phyloP scores from a whole-genome alignment of 1,140 invertebrate species.

The Druon quercuslanigerum region DNA sequence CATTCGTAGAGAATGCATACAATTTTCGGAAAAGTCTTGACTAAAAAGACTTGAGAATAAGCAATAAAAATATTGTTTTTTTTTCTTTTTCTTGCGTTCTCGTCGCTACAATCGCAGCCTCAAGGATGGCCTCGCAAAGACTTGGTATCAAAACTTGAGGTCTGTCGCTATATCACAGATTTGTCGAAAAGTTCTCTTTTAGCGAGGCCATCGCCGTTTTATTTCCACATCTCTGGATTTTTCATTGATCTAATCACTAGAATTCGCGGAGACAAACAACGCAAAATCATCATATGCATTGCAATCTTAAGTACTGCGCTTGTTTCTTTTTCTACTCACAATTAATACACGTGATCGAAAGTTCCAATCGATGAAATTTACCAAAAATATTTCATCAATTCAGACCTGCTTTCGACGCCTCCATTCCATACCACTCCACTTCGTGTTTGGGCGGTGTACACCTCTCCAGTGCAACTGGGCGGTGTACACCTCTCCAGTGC shows the following conservation, averaged over 20 bases:
- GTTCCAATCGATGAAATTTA: conserved; percentile 19
- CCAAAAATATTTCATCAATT: conserved; percentile 16
- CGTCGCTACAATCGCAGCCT: conserved; percentile 44
- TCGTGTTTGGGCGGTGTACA: too few relatives aligned
- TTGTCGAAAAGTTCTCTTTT: conserved; percentile 60
- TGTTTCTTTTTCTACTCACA: conserved; percentile 30
- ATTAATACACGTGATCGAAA: conserved; percentile 30
- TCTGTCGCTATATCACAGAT: conserved; percentile 73
- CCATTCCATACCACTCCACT: too few relatives aligned
- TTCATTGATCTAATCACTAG: not conserved
- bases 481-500: too few relatives aligned
- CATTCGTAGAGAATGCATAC: conserved; percentile 20
- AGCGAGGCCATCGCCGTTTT: conserved; percentile 52
- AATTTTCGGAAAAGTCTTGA: conserved; percentile 11
- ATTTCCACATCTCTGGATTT: conserved; percentile 24
- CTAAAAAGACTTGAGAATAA: not conserved
- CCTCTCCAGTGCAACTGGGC: too few relatives aligned
- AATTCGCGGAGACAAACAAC: not conserved
- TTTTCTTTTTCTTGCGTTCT: conserved; percentile 37
- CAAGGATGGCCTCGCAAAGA: conserved; percentile 45
- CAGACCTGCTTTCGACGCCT: not conserved
- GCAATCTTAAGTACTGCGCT: conserved; percentile 53
- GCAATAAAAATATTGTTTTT: conserved; percentile 18
- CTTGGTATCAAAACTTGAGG: conserved; percentile 67
- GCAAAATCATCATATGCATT: conserved; percentile 38